Evolutionary conservation across 2,888 invertebrate species (phyloP).

Genomic region (Caradrina kadenii): DNA sequence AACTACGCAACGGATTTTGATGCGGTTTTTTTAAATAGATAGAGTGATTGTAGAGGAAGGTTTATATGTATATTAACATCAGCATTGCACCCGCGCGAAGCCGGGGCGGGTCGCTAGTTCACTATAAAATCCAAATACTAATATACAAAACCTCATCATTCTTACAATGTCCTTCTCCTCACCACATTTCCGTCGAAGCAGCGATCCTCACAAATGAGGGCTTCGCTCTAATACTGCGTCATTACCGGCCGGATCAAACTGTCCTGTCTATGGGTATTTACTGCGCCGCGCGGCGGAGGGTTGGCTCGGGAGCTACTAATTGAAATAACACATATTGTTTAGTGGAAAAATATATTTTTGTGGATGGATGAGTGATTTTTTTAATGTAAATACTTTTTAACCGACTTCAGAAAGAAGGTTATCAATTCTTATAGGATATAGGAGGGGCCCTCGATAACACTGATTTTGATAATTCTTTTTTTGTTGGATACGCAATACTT

Average conservation of each 20-base stretch:
- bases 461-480: no score
- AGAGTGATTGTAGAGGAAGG: no score
- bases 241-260: slow-evolving; percentile 68
- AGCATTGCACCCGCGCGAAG: no score
- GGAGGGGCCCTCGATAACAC: no score
- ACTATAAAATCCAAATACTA: no score
- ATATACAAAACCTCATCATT: not conserved
- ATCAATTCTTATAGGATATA: no score
- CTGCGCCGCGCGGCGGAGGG: slow-evolving; percentile 49
- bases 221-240: slow-evolving; percentile 58
- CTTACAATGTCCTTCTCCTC: slow-evolving; percentile 18
- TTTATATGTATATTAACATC: no score
- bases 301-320: slow-evolving; percentile 43
- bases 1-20: no score
- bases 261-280: slow-evolving; percentile 66
- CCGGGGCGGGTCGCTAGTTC: no score
- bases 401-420: no score
- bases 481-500: no score
- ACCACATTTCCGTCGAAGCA: slow-evolving; percentile 14
- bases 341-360: not conserved
- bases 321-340: slow-evolving; percentile 48
- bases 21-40: no score
- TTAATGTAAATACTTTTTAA: not conserved
- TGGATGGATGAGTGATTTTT: not conserved
- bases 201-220: slow-evolving; percentile 69